Evolutionary conservation across 2,797 vertebrate genomes (phyloP).

Genomic region (Intellagama lesueurii): DNA sequence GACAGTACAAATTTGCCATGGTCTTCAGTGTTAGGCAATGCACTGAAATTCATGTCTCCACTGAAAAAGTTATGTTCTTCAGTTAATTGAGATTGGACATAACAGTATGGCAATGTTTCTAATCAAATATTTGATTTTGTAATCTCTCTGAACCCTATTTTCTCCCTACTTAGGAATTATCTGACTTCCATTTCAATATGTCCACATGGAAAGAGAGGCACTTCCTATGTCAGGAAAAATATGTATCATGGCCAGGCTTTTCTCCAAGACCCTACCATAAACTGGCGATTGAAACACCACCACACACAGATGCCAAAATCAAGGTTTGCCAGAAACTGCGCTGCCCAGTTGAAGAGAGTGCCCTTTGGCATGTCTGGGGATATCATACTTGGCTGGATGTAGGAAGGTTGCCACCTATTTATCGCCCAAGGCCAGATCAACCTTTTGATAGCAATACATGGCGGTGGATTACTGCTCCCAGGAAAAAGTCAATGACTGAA

Average conservation of each 20-base stretch:
- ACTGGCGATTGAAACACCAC: conserved; percentile 44
- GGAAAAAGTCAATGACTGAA: not conserved
- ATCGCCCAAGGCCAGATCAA: conserved; percentile 51
- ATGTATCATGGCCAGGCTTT: conserved; percentile 58
- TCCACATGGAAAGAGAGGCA: conserved; percentile 39
- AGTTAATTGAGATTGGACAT: not conserved
- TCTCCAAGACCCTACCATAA: conserved; percentile 46
- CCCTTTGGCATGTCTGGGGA: conserved; percentile 55
- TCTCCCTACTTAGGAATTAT: conserved; percentile 44
- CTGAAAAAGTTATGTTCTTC: not conserved
- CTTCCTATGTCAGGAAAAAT: conserved; percentile 36
- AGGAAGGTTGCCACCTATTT: conserved; percentile 64
- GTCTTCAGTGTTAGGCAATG: too few species aligned
- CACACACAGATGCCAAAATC: conserved; percentile 46
- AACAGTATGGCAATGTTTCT: not conserved
- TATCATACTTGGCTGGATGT: conserved; percentile 72
- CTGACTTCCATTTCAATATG: not conserved
- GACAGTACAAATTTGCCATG: not conserved
- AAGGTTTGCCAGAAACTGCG: conserved; percentile 21
- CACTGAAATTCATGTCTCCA: too few species aligned
- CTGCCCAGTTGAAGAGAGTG: conserved; percentile 1
- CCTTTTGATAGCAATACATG: conserved; percentile 70
- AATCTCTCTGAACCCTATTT: not conserved
- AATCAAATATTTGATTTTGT: too few species aligned
- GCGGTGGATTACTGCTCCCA: conserved; percentile 60